phyloP scores from a whole-genome alignment of 1,140 invertebrate species.

The Bombus cullumanus region DNA sequence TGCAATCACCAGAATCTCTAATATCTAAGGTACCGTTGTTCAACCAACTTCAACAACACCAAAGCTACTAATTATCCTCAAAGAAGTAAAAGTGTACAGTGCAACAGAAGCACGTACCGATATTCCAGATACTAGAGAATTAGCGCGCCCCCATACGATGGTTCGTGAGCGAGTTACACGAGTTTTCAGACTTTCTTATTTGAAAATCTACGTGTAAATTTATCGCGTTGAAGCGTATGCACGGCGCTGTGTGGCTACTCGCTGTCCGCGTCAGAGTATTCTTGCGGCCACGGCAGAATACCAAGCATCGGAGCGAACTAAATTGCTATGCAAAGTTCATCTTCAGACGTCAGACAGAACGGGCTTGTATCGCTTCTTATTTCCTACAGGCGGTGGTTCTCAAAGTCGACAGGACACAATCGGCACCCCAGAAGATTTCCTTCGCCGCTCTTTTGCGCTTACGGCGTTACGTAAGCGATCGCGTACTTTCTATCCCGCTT shows the following conservation, averaged over 20 bases:
- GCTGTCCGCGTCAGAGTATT: background rate
- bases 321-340: conserved; percentile 42
- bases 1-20: background rate
- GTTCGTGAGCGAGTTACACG: background rate
- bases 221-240: background rate
- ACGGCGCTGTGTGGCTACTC: background rate
- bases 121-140: background rate
- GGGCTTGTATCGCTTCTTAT: conserved; percentile 24
- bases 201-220: conserved; percentile 8
- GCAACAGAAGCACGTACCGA: background rate
- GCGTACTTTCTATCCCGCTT: background rate
- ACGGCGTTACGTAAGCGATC: background rate
- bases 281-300: background rate
- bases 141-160: background rate
- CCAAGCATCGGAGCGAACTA: conserved; percentile 16
- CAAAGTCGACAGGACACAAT: background rate
- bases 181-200: background rate
- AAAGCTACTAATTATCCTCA: background rate
- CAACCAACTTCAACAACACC: background rate
- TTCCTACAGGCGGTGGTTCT: conserved; percentile 3
- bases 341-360: conserved; percentile 14
- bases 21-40: background rate
- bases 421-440: background rate
- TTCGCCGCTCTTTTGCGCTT: background rate
- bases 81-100: background rate